Base-by-base conservation (phyloP, 1,140 invertebrate species). In the Scaptodrosophila lebanonensis region DNA sequence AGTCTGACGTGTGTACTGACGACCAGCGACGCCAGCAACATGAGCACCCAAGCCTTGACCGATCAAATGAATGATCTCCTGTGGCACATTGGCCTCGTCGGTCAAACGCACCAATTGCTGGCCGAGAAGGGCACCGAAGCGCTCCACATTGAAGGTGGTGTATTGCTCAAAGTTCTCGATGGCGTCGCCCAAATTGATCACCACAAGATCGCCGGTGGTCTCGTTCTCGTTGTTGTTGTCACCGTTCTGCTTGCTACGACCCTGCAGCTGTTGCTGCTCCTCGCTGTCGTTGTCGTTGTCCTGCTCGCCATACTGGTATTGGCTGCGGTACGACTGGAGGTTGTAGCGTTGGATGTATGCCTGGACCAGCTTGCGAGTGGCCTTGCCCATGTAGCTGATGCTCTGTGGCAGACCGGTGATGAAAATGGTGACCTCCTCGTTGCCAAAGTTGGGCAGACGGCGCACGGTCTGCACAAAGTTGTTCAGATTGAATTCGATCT, bases 1-100 rank as follows among this genome's bases (percentile, higher is more conserved):
- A 0, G 84, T 86, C 9, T 87, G 53, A 35, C 87, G 77, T 40
- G 94, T 93, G 66, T 94, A 86, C 5, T 90, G 91, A n/a, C 90
- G 90, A 2, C 88, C 89, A 27, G 89, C 87, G 30, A 86, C 85
- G 2, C 89, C 89, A 11, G 88, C 88, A 44, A 90, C 88, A 15
- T 90, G 89, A 2, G 89, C 87, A 22, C 60, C 83, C 2, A 70
- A 42, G 44, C 61, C 57, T 32, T 84, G 82, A 27, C 73, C 85
- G 35, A 87, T 76, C 58, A 87, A 15, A 18, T 87, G 86, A 38
- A 87, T 79, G 43, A 60, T 86, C n/a, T 86, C 82, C 29, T 66
- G 52, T 35, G 82, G 73, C 45, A 84, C 49, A 33, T 83, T 47
- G 30, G 62, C 33, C n/a, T 77, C 56, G 35, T 70, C 83, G 42